phyloP scores from a whole-genome alignment of 2,797 vertebrate species.

The Cetoscarus ocellatus region DNA sequence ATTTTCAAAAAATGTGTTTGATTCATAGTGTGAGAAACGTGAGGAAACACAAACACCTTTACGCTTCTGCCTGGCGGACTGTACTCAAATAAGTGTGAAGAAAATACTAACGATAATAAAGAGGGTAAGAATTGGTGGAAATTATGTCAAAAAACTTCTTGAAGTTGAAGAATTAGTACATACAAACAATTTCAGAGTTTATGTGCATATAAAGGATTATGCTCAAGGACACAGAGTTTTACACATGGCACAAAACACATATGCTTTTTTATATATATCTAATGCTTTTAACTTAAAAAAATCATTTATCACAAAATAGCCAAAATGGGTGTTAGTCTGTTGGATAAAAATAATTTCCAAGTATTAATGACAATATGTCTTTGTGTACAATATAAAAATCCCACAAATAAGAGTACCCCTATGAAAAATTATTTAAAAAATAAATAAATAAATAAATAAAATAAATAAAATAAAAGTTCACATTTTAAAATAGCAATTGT shows the following conservation, averaged over 20 bases:
- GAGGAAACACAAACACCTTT: slow-evolving; percentile 50
- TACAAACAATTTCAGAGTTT: neutral
- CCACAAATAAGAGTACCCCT: neutral
- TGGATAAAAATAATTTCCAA: slow-evolving; percentile 2
- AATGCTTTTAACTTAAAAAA: too few species aligned
- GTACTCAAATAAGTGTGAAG: slow-evolving; percentile 43
- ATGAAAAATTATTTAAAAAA: neutral
- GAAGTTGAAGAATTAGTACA: slow-evolving; percentile 16
- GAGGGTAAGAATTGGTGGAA: neutral
- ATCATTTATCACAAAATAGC: neutral
- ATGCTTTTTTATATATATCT: neutral
- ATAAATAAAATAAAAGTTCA: slow-evolving; percentile 1
- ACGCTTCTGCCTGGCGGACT: slow-evolving; percentile 34
- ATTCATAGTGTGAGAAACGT: slow-evolving; percentile 63
- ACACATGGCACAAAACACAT: neutral
- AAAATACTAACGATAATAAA: slow-evolving; percentile 22
- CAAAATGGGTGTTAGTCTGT: neutral
- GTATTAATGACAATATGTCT: neutral
- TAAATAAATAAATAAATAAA: too few species aligned
- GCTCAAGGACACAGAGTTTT: neutral
- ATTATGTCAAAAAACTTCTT: slow-evolving; percentile 15
- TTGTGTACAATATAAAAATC: slow-evolving; percentile 6
- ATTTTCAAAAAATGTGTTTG: slow-evolving; percentile 62
- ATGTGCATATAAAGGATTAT: neutral
- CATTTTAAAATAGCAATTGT: neutral